These are phyloP conservation scores for Ophioninae sp. DNA, from an alignment of 2,888 invertebrate genomes.

Conservation along the genomic window DNA sequence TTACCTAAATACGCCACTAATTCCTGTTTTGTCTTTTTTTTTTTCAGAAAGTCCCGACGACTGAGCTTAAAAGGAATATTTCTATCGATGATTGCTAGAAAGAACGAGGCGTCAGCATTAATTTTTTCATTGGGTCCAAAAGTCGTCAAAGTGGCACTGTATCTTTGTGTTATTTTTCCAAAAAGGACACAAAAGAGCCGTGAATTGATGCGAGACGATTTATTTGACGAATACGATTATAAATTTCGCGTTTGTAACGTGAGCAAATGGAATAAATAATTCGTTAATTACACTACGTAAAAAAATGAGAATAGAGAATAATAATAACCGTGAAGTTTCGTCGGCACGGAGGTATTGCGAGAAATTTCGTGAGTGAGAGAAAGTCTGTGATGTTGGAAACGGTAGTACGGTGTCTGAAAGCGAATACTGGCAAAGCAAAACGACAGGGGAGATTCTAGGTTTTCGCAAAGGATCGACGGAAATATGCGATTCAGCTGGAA, in stretches of 20 bases:
- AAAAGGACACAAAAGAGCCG: neutral
- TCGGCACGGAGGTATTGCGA: too few species aligned
- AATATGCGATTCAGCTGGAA: slow-evolving; percentile 17
- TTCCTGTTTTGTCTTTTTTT: neutral
- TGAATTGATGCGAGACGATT: neutral
- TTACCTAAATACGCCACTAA: too few species aligned
- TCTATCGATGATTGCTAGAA: neutral
- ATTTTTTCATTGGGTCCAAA: neutral
- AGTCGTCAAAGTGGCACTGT: neutral
- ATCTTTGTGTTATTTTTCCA: neutral
- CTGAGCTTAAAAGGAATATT: neutral
- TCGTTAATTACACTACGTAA: neutral
- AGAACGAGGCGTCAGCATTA: neutral
- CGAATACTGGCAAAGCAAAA: slow-evolving; percentile 5
- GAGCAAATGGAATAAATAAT: too few species aligned
- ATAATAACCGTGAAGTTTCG: neutral
- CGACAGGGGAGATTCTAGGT: neutral
- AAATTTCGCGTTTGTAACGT: neutral
- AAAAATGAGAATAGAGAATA: neutral
- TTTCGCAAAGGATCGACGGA: neutral
- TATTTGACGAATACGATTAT: neutral
- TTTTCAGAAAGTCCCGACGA: slow-evolving; percentile 15
- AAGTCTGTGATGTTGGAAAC: slow-evolving; percentile 14
- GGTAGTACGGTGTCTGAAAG: neutral
- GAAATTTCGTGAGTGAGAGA: neutral